Conservation (phyloP, 2,888 invertebrate genomes). For the Prenolepis imparis region DNA sequence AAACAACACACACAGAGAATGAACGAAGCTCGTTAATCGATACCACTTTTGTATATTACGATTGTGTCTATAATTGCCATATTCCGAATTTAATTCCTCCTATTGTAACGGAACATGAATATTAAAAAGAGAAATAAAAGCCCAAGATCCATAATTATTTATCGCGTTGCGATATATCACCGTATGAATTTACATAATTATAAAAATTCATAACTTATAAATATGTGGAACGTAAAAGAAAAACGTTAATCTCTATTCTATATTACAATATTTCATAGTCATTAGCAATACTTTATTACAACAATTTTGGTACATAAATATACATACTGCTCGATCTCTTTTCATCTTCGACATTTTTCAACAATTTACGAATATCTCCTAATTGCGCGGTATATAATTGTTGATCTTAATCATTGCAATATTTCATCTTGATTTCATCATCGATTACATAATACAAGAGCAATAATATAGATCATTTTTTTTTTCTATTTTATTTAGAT, state of each 20-base stretch:
- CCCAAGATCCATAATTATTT: slow-evolving; percentile 62
- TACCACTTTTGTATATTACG: slow-evolving; percentile 73
- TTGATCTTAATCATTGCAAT: slow-evolving; percentile 40
- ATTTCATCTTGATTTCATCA: slow-evolving; percentile 43
- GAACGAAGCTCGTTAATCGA: slow-evolving; percentile 69
- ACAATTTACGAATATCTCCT: slow-evolving; percentile 68
- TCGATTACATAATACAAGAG: slow-evolving; percentile 55
- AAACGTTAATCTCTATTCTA: slow-evolving; percentile 33
- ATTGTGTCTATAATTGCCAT: slow-evolving; percentile 81
- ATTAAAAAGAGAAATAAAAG: slow-evolving; percentile 77
- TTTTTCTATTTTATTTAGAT: slow-evolving; percentile 36
- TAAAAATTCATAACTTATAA: background rate
- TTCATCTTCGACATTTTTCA: slow-evolving; percentile 74
- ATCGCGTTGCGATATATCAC: slow-evolving; percentile 3
- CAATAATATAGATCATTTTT: slow-evolving; percentile 58
- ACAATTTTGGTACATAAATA: slow-evolving; percentile 85
- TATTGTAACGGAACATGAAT: slow-evolving; percentile 83
- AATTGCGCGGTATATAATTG: slow-evolving; percentile 57
- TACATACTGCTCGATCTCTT: slow-evolving; percentile 83
- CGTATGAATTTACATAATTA: background rate
- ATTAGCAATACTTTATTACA: slow-evolving; percentile 85
- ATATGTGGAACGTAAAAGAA: background rate
- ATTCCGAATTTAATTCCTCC: slow-evolving; percentile 82
- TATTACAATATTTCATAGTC: slow-evolving; percentile 74
- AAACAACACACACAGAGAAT: slow-evolving; percentile 50